Conservation (phyloP, 2,888 invertebrate genomes). For the Hypena proboscidalis region DNA sequence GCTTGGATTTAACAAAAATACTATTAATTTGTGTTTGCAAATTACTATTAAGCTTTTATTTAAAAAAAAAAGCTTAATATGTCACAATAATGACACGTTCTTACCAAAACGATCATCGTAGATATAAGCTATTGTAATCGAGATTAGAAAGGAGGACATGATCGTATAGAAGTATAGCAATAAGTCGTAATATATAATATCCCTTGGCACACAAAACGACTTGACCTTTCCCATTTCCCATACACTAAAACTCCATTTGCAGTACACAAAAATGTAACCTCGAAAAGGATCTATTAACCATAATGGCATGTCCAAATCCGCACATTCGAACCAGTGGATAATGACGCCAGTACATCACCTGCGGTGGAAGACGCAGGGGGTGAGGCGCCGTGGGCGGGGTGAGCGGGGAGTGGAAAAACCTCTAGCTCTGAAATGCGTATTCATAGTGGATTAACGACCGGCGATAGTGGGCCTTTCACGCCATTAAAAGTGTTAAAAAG, state of each 20-base stretch:
- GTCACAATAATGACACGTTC: too few species aligned
- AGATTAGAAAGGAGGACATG: too few species aligned
- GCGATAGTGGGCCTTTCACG: slow-evolving; percentile 65
- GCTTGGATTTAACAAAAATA: too few species aligned
- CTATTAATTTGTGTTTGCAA: too few species aligned
- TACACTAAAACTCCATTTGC: background rate
- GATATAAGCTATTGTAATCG: too few species aligned
- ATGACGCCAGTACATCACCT: slow-evolving; percentile 35
- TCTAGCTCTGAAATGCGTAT: slow-evolving; percentile 47
- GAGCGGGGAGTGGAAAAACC: slow-evolving; percentile 16
- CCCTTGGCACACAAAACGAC: background rate
- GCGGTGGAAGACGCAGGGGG: slow-evolving; percentile 9
- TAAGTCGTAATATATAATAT: too few species aligned
- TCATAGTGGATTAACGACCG: slow-evolving; percentile 66
- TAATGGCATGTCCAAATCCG: slow-evolving; percentile 12
- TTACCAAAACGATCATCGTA: too few species aligned
- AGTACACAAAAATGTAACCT: slow-evolving; percentile 1
- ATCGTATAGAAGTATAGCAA: too few species aligned
- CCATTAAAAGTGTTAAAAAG: slow-evolving; percentile 75
- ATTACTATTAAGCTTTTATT: too few species aligned
- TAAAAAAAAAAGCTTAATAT: too few species aligned
- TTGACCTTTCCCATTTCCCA: background rate
- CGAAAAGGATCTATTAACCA: slow-evolving; percentile 15
- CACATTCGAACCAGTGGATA: slow-evolving; percentile 26
- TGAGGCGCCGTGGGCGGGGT: background rate